A percentile compares a stretch with the other conserved stretches of the same genome.
Evolutionary conservation across 2,888 invertebrate genomes (phyloP).

Genomic region (Synergus umbraculus): DNA sequence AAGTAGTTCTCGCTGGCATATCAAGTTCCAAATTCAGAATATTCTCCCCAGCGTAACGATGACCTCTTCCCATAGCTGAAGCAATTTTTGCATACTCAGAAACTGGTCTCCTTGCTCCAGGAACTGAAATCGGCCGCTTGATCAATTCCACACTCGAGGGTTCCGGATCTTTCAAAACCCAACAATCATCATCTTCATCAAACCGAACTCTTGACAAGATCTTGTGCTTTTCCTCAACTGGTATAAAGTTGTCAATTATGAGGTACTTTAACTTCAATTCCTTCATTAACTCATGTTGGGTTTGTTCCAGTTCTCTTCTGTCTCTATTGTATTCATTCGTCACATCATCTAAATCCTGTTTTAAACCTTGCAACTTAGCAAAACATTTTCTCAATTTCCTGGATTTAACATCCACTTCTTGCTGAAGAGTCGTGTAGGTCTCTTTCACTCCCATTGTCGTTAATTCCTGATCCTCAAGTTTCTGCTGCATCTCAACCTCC

Average conservation of each 20-base stretch:
- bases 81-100: slow-evolving; percentile 81
- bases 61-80: slow-evolving; percentile 78
- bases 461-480: slow-evolving; percentile 95
- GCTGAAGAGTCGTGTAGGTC: slow-evolving; percentile 94
- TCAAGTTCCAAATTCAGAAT: slow-evolving; percentile 87
- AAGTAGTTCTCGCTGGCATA: slow-evolving; percentile 87
- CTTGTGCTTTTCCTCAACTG: slow-evolving; percentile 87
- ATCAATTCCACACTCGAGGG: slow-evolving; percentile 75
- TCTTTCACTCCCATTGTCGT: slow-evolving; percentile 93
- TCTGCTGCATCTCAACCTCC: slow-evolving; percentile 95
- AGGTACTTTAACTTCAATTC: slow-evolving; percentile 93
- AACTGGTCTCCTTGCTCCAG: slow-evolving; percentile 82
- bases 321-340: slow-evolving; percentile 94
- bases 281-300: slow-evolving; percentile 93
- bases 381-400: slow-evolving; percentile 95
- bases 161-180: slow-evolving; percentile 80
- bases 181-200: slow-evolving; percentile 90
- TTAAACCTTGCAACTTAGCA: slow-evolving; percentile 86
- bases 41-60: slow-evolving; percentile 82
- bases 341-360: slow-evolving; percentile 89
- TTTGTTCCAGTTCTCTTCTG: slow-evolving; percentile 93
- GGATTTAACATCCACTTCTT: slow-evolving; percentile 98
- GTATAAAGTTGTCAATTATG: slow-evolving; percentile 94
- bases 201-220: slow-evolving; percentile 86
- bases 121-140: slow-evolving; percentile 83